phyloP scores from a whole-genome alignment of 2,888 invertebrate genomes.

The Balanococcus diminutus region DNA sequence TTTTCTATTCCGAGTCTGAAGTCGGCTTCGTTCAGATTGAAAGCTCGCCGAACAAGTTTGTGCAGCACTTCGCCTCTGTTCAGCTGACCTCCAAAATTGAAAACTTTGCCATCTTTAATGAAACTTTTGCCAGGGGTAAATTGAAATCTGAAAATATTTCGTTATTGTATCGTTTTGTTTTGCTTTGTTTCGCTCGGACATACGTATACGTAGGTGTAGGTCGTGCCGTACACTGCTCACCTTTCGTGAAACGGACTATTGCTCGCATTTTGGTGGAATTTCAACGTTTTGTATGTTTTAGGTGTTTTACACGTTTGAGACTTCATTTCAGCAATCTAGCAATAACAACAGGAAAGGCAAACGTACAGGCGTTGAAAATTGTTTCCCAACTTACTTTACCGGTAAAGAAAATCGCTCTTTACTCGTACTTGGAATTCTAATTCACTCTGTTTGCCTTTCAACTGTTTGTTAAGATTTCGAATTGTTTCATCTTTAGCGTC shows the following conservation, averaged over 20 bases:
- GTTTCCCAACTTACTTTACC: not conserved
- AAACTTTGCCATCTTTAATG: conserved; percentile 24
- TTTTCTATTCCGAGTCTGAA: not conserved
- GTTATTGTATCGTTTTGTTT: too few species aligned
- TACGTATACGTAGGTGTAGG: not conserved
- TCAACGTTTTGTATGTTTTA: not conserved
- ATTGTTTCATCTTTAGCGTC: conserved; percentile 34
- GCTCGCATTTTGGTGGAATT: not conserved
- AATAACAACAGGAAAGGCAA: not conserved
- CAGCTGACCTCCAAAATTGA: conserved; percentile 5
- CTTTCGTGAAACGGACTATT: conserved; percentile 10
- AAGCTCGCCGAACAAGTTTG: not conserved
- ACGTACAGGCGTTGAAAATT: not conserved
- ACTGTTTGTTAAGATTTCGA: conserved; percentile 22
- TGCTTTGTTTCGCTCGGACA: too few species aligned
- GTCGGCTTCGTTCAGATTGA: not conserved
- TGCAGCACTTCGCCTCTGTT: conserved; percentile 26
- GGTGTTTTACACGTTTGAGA: conserved; percentile 39
- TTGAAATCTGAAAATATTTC: not conserved
- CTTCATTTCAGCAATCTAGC: not conserved
- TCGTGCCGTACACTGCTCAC: not conserved
- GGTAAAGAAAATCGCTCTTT: not conserved
- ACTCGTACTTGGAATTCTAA: conserved; percentile 47
- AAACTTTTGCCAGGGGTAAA: not conserved
- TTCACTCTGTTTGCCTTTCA: conserved; percentile 29